A percentile compares a stretch with the other conserved stretches of the same genome.
phyloP scores from a whole-genome alignment of 2,113 vertebrate genomes.

The Plecturocebus donacophilus region DNA sequence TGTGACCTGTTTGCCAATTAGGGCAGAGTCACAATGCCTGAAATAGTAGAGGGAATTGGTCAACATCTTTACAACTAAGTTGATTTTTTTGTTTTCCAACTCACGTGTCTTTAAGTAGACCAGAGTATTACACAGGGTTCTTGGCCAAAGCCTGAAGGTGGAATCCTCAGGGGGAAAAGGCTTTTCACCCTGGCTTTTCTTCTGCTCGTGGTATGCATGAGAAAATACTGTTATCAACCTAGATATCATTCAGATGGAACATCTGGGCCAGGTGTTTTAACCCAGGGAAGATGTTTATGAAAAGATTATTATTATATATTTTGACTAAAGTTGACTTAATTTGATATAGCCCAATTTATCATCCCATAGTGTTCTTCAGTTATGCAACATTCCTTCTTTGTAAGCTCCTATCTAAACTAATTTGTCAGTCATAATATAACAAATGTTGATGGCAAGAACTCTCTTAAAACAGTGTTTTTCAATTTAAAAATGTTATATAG shows the following conservation, averaged over 20 bases:
- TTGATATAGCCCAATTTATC: neutral
- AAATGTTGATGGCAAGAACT: neutral
- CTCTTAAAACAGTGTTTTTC: neutral
- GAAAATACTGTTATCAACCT: neutral
- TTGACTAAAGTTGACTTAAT: neutral
- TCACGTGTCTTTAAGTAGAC: neutral
- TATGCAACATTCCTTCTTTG: neutral
- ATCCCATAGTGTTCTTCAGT: neutral
- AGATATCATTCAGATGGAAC: neutral
- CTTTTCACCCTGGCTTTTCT: neutral
- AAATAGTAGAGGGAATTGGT: neutral
- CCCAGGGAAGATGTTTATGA: neutral
- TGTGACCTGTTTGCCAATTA: neutral
- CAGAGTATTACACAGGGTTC: neutral
- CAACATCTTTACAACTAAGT: neutral
- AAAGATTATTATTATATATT: neutral
- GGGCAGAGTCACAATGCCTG: neutral
- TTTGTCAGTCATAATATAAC: neutral
- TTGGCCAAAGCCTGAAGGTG: neutral
- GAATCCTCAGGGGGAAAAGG: neutral
- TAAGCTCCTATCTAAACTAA: neutral
- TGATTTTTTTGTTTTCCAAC: neutral
- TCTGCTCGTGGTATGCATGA: neutral
- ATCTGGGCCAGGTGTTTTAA: neutral
- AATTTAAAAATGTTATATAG: neutral